A percentile compares a stretch with the other conserved stretches of the same genome.
Conservation (phyloP, 2,797 vertebrate genomes). For the Danio jaintianensis region DNA sequence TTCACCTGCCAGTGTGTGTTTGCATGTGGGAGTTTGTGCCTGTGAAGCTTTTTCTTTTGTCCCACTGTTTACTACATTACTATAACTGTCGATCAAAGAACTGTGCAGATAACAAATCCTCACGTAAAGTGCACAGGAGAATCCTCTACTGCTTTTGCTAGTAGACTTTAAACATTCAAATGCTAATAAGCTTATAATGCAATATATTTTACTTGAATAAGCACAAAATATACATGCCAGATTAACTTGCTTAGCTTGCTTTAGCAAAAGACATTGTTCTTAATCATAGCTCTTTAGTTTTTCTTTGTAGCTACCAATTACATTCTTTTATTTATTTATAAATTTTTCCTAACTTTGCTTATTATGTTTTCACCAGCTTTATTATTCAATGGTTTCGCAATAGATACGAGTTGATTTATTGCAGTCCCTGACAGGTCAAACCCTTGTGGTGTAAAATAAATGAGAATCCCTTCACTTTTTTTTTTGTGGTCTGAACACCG, state of each 20-base stretch:
- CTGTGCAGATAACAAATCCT: neutral
- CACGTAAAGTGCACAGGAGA: neutral
- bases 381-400: neutral
- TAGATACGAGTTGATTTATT: constrained; percentile 41
- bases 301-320: neutral
- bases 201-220: neutral
- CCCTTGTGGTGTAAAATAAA: constrained; percentile 37
- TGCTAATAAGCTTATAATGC: neutral
- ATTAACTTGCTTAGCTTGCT: neutral
- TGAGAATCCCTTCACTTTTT: constrained; percentile 7
- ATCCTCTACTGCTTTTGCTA: neutral
- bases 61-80: neutral
- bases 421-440: constrained; percentile 31
- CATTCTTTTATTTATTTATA: neutral
- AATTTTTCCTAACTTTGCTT: neutral
- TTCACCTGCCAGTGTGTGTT: neutral
- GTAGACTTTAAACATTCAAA: too few species aligned
- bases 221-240: neutral
- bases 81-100: neutral
- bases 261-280: neutral
- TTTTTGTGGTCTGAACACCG: neutral
- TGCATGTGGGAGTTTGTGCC: constrained; percentile 6
- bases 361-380: neutral
- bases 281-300: neutral
- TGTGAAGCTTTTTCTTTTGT: neutral